Evolutionary conservation across 1,140 invertebrate species (phyloP).

Genomic region (Lethrus apterus): DNA sequence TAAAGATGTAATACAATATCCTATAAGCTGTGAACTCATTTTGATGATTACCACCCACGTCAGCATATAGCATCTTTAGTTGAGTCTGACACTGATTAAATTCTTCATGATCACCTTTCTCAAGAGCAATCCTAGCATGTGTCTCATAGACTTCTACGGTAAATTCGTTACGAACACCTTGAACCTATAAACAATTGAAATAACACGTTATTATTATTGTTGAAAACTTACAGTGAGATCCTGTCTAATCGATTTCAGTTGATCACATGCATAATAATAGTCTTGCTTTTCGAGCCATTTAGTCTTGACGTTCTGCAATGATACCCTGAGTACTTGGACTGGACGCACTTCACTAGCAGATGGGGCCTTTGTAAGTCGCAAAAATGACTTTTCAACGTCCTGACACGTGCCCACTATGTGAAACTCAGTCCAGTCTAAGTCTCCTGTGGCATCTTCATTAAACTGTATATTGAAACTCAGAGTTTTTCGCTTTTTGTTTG

Average conservation of each 20-base stretch:
- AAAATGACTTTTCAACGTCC: conserved; percentile 90
- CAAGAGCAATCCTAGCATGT: conserved; percentile 92
- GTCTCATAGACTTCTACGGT: conserved; percentile 97
- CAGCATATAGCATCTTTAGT: conserved; percentile 83
- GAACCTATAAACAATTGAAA: conserved; percentile 59
- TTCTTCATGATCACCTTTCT: conserved; percentile 96
- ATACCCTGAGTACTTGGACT: conserved; percentile 72
- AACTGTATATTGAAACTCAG: conserved; percentile 34
- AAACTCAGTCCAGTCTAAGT: conserved; percentile 73
- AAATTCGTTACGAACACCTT: conserved; percentile 89
- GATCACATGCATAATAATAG: conserved; percentile 95
- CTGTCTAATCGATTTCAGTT: conserved; percentile 96
- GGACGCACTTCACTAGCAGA: conserved; percentile 87
- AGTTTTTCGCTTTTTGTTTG: conserved; percentile 31
- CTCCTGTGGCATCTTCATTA: conserved; percentile 51
- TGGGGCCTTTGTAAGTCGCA: conserved; percentile 91
- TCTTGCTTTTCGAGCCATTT: conserved; percentile 85
- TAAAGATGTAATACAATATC: conserved; percentile 96
- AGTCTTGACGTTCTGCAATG: conserved; percentile 82
- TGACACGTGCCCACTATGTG: conserved; percentile 89
- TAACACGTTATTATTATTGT: neutral
- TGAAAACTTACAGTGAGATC: conserved; percentile 83
- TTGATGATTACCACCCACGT: conserved; percentile 63
- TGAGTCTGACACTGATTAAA: conserved; percentile 99
- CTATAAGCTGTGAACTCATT: conserved; percentile 92